Conservation (phyloP, 2,888 invertebrate species). For the Limnephilus lunatus region DNA sequence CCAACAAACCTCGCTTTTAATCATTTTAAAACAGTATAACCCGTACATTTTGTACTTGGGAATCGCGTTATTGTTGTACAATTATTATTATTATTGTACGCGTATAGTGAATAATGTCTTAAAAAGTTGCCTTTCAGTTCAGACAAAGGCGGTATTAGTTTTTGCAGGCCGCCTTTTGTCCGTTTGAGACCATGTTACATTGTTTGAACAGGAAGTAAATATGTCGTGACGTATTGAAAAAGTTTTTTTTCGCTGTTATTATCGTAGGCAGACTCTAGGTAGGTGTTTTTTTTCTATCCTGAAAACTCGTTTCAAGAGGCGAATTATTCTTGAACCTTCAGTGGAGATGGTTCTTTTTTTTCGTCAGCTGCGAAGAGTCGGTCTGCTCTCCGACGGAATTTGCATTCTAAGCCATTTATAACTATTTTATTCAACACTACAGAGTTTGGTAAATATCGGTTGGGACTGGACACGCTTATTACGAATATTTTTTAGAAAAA, state of each 20-base stretch:
- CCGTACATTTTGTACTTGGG: not conserved
- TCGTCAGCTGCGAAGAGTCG: not conserved
- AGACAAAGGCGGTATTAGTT: conserved; percentile 16
- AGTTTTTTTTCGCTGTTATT: not conserved
- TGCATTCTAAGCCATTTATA: not conserved
- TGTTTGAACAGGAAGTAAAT: conserved; percentile 29
- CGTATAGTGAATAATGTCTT: not conserved
- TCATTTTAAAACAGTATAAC: not conserved
- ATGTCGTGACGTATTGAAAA: conserved; percentile 17
- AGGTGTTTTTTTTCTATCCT: not conserved
- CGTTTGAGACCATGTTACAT: not conserved
- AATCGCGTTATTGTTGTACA: not conserved
- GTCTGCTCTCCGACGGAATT: not conserved
- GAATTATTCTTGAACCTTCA: not conserved
- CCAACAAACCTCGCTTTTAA: not conserved
- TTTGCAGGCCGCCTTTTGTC: not conserved
- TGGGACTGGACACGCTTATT: too few species aligned
- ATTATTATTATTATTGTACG: not conserved
- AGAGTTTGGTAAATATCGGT: not conserved
- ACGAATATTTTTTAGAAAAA: too few species aligned
- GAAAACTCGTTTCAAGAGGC: not conserved
- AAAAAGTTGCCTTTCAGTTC: conserved; percentile 2
- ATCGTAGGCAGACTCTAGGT: not conserved
- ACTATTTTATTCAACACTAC: not conserved
- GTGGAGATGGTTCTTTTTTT: not conserved